These are phyloP conservation scores for Phaetusa simplex DNA, from an alignment of 2,113 vertebrate species.

Conservation along the genomic window DNA sequence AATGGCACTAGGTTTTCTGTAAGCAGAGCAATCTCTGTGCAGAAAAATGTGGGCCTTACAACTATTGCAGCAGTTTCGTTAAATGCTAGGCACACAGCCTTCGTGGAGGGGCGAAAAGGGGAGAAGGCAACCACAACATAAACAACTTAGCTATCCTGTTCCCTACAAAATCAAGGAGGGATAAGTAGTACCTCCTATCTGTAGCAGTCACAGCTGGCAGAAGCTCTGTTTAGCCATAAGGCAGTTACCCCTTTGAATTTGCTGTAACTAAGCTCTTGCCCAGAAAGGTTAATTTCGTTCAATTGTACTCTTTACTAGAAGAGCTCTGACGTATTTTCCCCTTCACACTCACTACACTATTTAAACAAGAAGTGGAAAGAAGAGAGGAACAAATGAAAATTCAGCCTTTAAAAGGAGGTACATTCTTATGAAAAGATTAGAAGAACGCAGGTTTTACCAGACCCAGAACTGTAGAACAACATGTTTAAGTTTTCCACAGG, in stretches of 20 bases:
- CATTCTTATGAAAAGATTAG: neutral
- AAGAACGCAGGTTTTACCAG: neutral
- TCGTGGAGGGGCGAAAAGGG: too few species aligned
- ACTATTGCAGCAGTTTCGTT: neutral
- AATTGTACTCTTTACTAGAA: neutral
- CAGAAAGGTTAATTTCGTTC: neutral
- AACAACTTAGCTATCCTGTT: neutral
- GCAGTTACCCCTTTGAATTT: neutral
- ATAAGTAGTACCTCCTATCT: neutral
- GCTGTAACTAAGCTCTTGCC: neutral
- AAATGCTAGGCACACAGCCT: neutral
- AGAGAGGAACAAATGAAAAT: neutral
- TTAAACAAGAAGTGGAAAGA: neutral
- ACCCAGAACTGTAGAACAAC: neutral
- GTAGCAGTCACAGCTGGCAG: neutral
- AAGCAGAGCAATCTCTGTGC: neutral
- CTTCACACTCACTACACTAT: neutral
- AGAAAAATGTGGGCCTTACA: neutral
- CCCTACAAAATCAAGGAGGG: neutral
- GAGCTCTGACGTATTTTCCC: neutral
- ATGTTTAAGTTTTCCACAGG: neutral
- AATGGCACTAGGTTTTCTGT: neutral
- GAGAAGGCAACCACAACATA: neutral
- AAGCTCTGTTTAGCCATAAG: neutral
- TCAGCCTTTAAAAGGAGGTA: neutral